Evolutionary conservation across 2,797 vertebrate genomes (phyloP), one percentile per base, ranked within the genome.

Genomic region (Micromesistius poutassou): DNA sequence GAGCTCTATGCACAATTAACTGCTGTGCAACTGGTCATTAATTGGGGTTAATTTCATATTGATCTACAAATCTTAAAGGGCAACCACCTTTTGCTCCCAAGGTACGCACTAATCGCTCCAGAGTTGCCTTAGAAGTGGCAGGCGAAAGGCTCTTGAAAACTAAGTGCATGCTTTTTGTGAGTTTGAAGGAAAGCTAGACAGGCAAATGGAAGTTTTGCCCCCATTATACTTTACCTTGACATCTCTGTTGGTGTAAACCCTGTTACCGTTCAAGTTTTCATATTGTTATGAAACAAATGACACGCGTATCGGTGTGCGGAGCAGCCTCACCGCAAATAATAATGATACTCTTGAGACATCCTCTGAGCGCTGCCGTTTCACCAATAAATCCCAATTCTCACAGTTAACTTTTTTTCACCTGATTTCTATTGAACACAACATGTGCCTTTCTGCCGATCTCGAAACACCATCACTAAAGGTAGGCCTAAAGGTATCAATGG

Each of bases 31-130:
- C 77, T 62, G 31, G 71, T 76, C 75, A 76, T 74, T 80, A 77
- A 78, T 42, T 68, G 62, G 68, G 78, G 74, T 80, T 82, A 82
- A 80, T 74, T 75, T 75, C 10, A 66, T 55, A 78, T 75, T 28
- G 10, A 80, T 79, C 30, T 12, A 4, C 30, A 31, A 13, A 36
- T 77, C 62, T 71, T 70, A 68, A 62, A 62, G 66, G 70, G 36
- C n/a, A 19, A 71, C 75, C 68, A 4, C 55, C 71, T 71, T 30
- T 13, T 31, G 28, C 30, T 71, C 28, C 14, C 30, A 31, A 31
- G 30, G 68, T 16, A 10, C 30, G 28, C 6, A 9, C 12, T 71
- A 30, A 71, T 71, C 30, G 12, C 55, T 62, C 55, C 9, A n/a
- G 55, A n/a, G 55, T 62, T 25, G 4, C n/a, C 55, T 7, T 22